Conservation (phyloP, 2,113 vertebrate species). For the Ailuropoda melanoleuca region DNA sequence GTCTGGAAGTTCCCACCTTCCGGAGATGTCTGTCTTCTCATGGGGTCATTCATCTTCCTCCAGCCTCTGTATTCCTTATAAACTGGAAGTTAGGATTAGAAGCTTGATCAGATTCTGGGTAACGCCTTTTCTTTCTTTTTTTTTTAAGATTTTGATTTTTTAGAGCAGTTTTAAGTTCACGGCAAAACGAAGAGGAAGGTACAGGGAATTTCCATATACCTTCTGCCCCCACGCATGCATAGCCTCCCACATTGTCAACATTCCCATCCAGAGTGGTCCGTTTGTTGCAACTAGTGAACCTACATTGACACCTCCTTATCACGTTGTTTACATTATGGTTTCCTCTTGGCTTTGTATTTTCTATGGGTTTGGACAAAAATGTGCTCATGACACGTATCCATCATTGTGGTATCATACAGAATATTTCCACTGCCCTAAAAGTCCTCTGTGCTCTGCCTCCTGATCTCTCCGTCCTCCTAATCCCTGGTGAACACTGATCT, state of each 20-base stretch:
- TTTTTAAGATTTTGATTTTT: neutral
- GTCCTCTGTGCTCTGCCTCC: neutral
- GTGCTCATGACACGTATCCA: neutral
- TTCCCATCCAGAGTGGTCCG: neutral
- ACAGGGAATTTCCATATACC: neutral
- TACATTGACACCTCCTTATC: neutral
- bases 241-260: fast-evolving
- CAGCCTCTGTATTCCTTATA: neutral
- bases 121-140: neutral
- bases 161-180: neutral
- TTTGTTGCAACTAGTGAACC: neutral
- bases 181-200: neutral
- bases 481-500: neutral
- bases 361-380: neutral
- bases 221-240: fast-evolving
- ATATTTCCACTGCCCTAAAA: neutral
- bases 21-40: neutral
- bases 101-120: neutral
- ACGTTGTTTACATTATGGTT: neutral
- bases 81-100: neutral
- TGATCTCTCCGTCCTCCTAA: neutral
- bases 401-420: neutral
- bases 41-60: neutral
- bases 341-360: neutral
- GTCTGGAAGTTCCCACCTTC: neutral